Base-by-base conservation (phyloP, 2,797 vertebrate genomes). In the Chaetophractus vellerosus region DNA sequence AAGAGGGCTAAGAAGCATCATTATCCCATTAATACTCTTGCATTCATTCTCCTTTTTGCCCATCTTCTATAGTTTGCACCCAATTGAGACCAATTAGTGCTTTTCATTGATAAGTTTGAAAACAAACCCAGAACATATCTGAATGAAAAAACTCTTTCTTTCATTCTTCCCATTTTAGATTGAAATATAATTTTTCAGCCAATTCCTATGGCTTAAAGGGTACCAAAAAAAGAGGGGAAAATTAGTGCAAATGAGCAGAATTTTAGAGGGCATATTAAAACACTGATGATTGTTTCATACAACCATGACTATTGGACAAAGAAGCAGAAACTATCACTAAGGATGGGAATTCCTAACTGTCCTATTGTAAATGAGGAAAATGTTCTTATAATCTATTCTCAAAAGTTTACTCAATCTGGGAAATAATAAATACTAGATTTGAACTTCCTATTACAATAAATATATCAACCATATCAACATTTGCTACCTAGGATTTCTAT, bases 371-470 rank as follows among this genome's bases (percentile, higher is more conserved):
- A 63, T 38, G 18, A 85, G 19, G 11, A 82, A 80, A 84, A 55
- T 75, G 16, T 0, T 91, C 50, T 91, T 72, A 12, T 82, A 57
- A 1, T 74, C 2, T 61, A 26, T 41, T 68, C 2, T 21, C 75
- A 2, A 4, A 18, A 72, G 6, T 5, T 81, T 83, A 81, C 5
- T 28, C 28, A 72, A 12, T 82, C 24, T 82, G 78, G 23, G 52
- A 94, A 92, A 59, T 59, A 79, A 33, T 69, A 79, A 21, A 36
- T 24, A 19, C 38, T 36, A 75, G 12, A 93, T 81, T 72, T 48
- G 11, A 96, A 71, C 11, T 85, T 79, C 16, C 14, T 45, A 1
- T 82, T 82, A 33, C 0, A 61, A 1, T 82, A 31, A 55, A 26
- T 71, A 48, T 86, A 75, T 57, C 6, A 66, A 75, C 2, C 16